Percentiles rank a stretch among this genome's conserved stretches.
Evolutionary conservation across 2,113 vertebrate species (phyloP).

Genomic region (Tor tambroides): DNA sequence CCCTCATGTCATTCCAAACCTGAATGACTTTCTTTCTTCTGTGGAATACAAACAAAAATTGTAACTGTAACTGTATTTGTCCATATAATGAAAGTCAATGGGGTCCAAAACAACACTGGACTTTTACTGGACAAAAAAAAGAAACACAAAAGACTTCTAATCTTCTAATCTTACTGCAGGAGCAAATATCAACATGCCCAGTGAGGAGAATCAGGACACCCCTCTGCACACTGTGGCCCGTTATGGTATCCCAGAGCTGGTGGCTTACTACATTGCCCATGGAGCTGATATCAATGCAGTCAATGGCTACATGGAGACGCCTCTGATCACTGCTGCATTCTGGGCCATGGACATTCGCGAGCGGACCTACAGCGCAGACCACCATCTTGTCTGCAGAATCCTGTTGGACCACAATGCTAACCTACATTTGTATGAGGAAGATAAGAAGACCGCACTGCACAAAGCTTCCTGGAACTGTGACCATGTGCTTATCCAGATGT

Average conservation of each 20-base stretch:
- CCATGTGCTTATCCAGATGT: constrained; percentile 86
- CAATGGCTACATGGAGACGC: constrained; percentile 86
- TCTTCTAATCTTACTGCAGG: constrained; percentile 71
- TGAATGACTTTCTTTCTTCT: neutral
- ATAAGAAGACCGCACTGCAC: constrained; percentile 90
- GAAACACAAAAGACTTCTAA: neutral
- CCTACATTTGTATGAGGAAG: constrained; percentile 84
- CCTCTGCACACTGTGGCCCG: constrained; percentile 86
- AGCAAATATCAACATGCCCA: constrained; percentile 83
- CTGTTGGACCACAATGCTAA: constrained; percentile 86
- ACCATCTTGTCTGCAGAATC: constrained; percentile 87
- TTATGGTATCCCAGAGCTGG: constrained; percentile 84
- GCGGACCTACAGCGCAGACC: constrained; percentile 84
- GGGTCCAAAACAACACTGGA: neutral
- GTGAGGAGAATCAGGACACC: constrained; percentile 85
- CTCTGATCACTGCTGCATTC: constrained; percentile 84
- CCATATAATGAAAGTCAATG: neutral
- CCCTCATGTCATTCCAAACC: neutral
- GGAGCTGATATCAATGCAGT: constrained; percentile 81
- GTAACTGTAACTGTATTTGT: neutral
- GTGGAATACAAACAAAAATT: neutral
- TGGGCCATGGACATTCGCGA: constrained; percentile 88
- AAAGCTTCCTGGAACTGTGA: constrained; percentile 98
- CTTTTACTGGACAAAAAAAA: neutral
- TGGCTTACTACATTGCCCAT: constrained; percentile 82